Base-by-base conservation (phyloP, 2,888 invertebrate species). In the Carabus problematicus region DNA sequence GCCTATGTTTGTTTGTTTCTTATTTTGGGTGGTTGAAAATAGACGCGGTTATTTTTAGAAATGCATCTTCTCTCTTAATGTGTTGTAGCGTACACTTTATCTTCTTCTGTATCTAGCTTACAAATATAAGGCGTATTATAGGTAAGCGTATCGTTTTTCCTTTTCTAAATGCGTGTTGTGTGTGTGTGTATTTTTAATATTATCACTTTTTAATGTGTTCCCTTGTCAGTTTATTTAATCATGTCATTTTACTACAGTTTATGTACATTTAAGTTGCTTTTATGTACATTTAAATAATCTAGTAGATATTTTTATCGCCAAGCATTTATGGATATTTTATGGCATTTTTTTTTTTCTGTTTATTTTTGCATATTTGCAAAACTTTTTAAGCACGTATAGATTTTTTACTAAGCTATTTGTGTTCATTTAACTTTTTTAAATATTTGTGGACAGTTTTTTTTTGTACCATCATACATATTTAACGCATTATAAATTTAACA, bases 41-140 rank as follows among this genome's bases (percentile, higher is more conserved):
- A 66, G 66, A 66, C 19, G 16, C 40, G 59, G 58, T 55, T 58
- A 58, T 59, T 40, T 45, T 66, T 58, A 59, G 59, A 56, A 19
- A 58, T 66, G 41, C 19, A 19, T 59, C 58, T 66, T 66, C 66
- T 47, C 49, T 56, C 14, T 45, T 29, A 29, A 11, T 16, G 49
- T 64, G 64, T 66, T 66, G 66, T 49, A 49, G 18, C 19, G 29
- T 29, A 29, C 29, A 43, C 29, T 60, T 43, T 63, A 41, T 12
- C 52, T 62, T 54, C 40, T 29, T 45, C 45, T 45, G 61, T 61
- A 49, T 43, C n/a, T 60, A 60, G 6, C 29, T 29, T 29, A 29
- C 29, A 29, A 29, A 29, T 29, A 29, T 29, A 29, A 29, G 29
- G 29, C 29, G 29, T 29, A 6, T 29, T 29, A 29, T 29, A 29